These are phyloP conservation scores for Proteles cristata DNA, from an alignment of 2,113 vertebrate species.

Conservation along the genomic window DNA sequence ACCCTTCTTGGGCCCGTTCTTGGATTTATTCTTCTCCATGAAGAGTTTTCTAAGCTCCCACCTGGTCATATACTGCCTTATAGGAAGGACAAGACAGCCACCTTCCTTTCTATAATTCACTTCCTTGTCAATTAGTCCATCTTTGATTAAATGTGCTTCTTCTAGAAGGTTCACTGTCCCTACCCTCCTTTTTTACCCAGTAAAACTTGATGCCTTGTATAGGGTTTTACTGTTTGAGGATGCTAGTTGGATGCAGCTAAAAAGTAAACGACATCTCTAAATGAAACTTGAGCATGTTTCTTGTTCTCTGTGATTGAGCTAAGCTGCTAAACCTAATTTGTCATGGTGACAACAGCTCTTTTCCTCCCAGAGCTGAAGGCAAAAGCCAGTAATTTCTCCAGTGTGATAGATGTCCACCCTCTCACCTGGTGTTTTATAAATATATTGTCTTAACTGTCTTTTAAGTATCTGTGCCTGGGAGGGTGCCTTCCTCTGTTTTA, in stretches of 20 bases:
- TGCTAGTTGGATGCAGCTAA: neutral
- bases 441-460: neutral
- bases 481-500: slow-evolving; percentile 61
- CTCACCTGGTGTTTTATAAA: slow-evolving; percentile 59
- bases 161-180: neutral
- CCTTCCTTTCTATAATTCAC: neutral
- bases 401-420: slow-evolving; percentile 54
- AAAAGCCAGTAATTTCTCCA: neutral
- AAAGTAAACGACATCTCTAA: neutral
- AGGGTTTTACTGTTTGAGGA: neutral
- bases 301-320: neutral
- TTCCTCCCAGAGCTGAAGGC: neutral
- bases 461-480: slow-evolving; percentile 21
- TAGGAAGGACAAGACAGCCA: neutral
- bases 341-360: neutral
- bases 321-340: neutral
- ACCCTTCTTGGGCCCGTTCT: neutral
- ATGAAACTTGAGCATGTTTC: neutral
- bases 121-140: neutral
- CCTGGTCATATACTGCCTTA: accelerated
- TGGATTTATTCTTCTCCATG: neutral
- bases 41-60: neutral
- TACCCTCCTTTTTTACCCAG: neutral
- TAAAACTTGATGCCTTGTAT: neutral
- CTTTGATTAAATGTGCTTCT: neutral